phyloP scores from a whole-genome alignment of 1,140 invertebrate genomes.

The Psix sp. region DNA sequence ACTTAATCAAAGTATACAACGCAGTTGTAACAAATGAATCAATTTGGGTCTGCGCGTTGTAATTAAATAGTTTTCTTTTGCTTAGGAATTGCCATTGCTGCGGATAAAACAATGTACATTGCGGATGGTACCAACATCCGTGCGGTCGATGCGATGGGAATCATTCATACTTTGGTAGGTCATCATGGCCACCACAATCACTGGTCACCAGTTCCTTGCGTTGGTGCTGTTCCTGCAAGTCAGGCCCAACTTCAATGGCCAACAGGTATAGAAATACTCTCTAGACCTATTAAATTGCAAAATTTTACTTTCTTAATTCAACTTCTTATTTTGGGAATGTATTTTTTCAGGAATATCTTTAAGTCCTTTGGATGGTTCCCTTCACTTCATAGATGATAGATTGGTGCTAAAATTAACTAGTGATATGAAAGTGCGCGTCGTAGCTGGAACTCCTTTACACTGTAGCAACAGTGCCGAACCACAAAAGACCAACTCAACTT shows the following conservation, averaged over 20 bases:
- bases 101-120: constrained; percentile 94
- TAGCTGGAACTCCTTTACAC: constrained; percentile 93
- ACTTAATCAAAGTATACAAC: constrained; percentile 19
- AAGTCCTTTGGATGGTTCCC: constrained; percentile 93
- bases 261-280: constrained; percentile 77
- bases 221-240: constrained; percentile 85
- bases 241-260: constrained; percentile 96
- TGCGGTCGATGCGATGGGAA: constrained; percentile 91
- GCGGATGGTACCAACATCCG: constrained; percentile 96
- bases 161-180: constrained; percentile 96
- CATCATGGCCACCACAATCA: constrained; percentile 94
- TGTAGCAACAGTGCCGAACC: constrained; percentile 78
- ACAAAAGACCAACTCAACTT: constrained; percentile 50
- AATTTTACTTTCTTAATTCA: background rate
- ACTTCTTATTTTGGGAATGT: background rate
- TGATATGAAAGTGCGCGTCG: constrained; percentile 92
- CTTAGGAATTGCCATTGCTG: constrained; percentile 89
- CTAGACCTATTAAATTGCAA: background rate
- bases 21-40: constrained; percentile 1
- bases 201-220: constrained; percentile 92
- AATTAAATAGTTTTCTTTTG: constrained; percentile 27
- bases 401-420: constrained; percentile 94
- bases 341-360: constrained; percentile 82
- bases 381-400: constrained; percentile 97
- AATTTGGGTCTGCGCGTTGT: constrained; percentile 1